Conservation (phyloP, 2,888 invertebrate genomes). For the Lasioglossum leucozonium region DNA sequence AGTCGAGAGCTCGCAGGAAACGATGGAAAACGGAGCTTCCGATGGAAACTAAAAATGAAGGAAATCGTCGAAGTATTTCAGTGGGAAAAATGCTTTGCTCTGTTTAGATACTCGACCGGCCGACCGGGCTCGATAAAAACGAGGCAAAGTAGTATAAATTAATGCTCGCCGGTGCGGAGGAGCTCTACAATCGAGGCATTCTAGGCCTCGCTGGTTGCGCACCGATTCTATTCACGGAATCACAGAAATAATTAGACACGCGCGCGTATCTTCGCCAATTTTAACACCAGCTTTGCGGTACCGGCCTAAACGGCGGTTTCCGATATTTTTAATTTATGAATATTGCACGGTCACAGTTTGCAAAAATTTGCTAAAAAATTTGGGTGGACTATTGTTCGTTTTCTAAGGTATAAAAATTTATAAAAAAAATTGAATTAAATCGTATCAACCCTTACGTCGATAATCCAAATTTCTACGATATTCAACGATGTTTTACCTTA, state of each 20-base stretch:
- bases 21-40: slow-evolving; percentile 46
- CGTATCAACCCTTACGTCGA: too few relatives aligned
- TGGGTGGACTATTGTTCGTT: too few relatives aligned
- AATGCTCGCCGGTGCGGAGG: not conserved
- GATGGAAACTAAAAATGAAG: slow-evolving; percentile 49
- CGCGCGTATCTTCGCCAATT: too few relatives aligned
- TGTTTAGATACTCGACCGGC: slow-evolving; percentile 22
- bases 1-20: slow-evolving; percentile 34
- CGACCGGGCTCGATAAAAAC: slow-evolving; percentile 1
- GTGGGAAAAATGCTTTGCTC: slow-evolving; percentile 22
- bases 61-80: slow-evolving; percentile 47
- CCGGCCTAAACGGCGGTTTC: too few relatives aligned
- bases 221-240: not conserved
- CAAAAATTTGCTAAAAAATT: too few relatives aligned
- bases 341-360: too few relatives aligned
- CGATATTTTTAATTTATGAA: not conserved
- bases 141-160: slow-evolving; percentile 26
- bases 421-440: not conserved
- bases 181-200: not conserved
- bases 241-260: not conserved
- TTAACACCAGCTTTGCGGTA: too few relatives aligned
- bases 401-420: not conserved
- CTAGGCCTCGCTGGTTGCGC: not conserved
- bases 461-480: too few relatives aligned
- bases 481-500: too few relatives aligned